Evolutionary conservation across 2,797 vertebrate genomes (phyloP).

Genomic region (Onychomys torridus): DNA sequence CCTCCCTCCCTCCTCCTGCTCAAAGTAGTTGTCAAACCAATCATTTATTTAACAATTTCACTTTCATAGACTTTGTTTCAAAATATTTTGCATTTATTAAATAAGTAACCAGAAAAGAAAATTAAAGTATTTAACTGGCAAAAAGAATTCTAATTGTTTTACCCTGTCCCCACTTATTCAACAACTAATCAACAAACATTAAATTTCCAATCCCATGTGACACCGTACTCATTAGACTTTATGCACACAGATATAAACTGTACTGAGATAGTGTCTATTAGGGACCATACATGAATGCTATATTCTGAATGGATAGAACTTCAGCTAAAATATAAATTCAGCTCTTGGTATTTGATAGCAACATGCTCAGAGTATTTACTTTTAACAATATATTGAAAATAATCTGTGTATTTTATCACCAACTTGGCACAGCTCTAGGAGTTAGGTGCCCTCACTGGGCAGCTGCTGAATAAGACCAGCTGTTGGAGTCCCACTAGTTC

Average conservation of each 20-base stretch:
- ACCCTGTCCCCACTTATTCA: neutral
- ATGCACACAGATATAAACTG: neutral
- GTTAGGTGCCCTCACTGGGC: neutral
- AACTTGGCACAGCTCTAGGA: conserved; percentile 7
- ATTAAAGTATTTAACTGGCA: neutral
- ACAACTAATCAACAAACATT: neutral
- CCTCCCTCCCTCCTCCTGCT: too few relatives aligned
- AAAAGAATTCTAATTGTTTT: neutral
- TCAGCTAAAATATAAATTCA: neutral
- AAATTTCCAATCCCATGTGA: neutral
- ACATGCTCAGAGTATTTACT: neutral
- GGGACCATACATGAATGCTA: neutral
- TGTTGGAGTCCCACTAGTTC: neutral
- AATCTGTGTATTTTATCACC: neutral
- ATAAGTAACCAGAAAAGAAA: neutral
- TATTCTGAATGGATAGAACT: neutral
- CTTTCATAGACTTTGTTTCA: neutral
- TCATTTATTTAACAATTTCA: neutral
- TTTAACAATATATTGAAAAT: neutral
- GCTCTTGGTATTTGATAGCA: neutral
- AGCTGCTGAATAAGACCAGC: conserved; percentile 18
- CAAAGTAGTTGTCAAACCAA: neutral
- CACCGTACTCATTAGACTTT: neutral
- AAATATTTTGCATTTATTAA: conserved; percentile 52
- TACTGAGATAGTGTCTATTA: neutral